A percentile compares a stretch with the other conserved stretches of the same genome.
These are phyloP conservation scores for Heliocidaris erythrogramma DNA, from an alignment of 35 echinoderm and acorn worm species.

Conservation along the genomic window DNA sequence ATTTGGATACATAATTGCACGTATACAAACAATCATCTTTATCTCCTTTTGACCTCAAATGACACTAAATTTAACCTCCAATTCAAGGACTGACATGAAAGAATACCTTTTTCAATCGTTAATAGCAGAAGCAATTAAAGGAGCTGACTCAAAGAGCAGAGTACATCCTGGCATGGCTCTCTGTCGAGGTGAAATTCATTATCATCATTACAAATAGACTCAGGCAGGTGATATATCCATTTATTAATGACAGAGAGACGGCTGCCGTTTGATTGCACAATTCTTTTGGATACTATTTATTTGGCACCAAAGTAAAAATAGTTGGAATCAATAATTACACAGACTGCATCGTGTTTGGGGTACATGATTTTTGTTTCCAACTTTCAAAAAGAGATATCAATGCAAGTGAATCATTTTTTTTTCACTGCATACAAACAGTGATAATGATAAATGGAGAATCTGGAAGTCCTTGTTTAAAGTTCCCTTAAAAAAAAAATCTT, in stretches of 20 bases:
- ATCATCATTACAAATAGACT: not conserved
- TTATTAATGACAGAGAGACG: not conserved
- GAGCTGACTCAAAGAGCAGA: not conserved
- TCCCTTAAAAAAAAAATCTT: too few species aligned
- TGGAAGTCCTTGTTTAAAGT: too few species aligned
- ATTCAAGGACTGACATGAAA: not conserved
- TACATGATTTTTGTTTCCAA: constrained; percentile 3
- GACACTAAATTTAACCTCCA: not conserved
- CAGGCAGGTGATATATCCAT: not conserved
- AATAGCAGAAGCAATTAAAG: not conserved
- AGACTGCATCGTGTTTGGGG: not conserved
- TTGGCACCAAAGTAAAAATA: not conserved
- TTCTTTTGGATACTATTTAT: not conserved
- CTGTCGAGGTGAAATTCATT: not conserved
- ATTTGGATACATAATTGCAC: too few species aligned
- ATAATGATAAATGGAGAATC: too few species aligned
- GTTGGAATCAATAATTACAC: not conserved
- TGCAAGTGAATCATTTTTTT: not conserved
- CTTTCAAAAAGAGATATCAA: not conserved
- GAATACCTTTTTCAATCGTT: not conserved
- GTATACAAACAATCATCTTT: too few species aligned
- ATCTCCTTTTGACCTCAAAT: not conserved
- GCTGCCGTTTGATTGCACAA: not conserved
- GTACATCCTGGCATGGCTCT: not conserved
- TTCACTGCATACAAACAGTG: too few species aligned